These are phyloP conservation scores for Melanogrammus aeglefinus DNA, from an alignment of 2,797 vertebrate genomes.

Conservation along the genomic window DNA sequence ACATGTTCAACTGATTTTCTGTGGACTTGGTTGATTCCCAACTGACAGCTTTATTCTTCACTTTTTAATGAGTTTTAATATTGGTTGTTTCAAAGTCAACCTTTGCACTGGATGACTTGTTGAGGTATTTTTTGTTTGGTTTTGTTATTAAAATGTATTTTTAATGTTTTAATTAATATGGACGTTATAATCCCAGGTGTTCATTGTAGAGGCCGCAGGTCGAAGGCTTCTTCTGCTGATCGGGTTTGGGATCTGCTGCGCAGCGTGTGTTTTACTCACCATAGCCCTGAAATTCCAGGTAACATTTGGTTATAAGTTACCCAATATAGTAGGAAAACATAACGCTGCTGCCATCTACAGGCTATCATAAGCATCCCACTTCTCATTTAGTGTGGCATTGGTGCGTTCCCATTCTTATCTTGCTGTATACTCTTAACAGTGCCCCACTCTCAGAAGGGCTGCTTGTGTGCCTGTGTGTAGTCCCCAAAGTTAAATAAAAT, in stretches of 20 bases:
- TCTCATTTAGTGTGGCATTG: neutral
- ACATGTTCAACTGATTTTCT: neutral
- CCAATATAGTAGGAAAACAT: neutral
- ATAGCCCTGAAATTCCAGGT: constrained; percentile 86
- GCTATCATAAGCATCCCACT: constrained; percentile 2
- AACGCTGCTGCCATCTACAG: constrained; percentile 49
- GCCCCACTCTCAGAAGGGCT: neutral
- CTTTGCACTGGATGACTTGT: neutral
- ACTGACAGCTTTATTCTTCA: neutral
- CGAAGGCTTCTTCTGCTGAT: constrained; percentile 81
- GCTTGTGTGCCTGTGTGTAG: neutral
- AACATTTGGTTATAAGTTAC: constrained; percentile 69
- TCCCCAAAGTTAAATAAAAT: neutral
- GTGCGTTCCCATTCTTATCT: neutral
- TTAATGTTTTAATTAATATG: neutral
- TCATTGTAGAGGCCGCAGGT: constrained; percentile 86
- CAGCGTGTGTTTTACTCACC: constrained; percentile 79
- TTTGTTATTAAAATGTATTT: neutral
- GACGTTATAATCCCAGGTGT: constrained; percentile 70
- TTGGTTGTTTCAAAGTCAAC: neutral
- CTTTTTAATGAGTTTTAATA: neutral
- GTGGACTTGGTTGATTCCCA: neutral
- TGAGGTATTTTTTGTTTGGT: neutral
- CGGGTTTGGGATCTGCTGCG: constrained; percentile 84
- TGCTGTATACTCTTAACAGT: neutral